Percentiles rank a stretch among this genome's conserved stretches.
Evolutionary conservation across 2,888 invertebrate species (phyloP).

Genomic region (Dryococelus australis): DNA sequence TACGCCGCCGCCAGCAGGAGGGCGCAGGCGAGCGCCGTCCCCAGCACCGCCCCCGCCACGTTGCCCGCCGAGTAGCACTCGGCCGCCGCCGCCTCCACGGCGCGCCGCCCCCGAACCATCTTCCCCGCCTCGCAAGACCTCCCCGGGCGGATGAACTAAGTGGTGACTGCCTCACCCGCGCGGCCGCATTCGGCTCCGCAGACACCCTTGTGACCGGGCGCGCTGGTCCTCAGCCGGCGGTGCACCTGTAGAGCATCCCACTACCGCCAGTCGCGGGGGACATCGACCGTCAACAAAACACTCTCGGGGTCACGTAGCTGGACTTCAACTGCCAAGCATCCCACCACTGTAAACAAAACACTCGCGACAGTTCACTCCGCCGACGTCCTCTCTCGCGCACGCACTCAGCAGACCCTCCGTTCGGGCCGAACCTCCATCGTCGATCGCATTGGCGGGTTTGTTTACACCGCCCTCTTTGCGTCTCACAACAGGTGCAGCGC

Average conservation of each 20-base stretch:
- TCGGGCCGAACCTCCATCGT: no score
- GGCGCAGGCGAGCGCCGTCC: conserved; percentile 72
- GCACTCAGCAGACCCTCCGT: no score
- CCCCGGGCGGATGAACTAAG: not conserved
- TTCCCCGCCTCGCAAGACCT: conserved; percentile 17
- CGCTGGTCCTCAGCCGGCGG: not conserved
- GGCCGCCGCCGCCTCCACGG: conserved; percentile 31
- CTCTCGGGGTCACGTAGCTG: no score
- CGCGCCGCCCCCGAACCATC: conserved; percentile 26
- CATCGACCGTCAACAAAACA: no score
- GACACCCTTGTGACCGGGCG: not conserved
- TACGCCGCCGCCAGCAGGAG: conserved; percentile 66
- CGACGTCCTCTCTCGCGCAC: no score
- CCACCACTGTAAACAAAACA: no score
- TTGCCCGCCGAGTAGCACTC: conserved; percentile 72
- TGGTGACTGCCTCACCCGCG: not conserved
- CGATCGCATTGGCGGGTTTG: no score
- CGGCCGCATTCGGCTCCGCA: not conserved
- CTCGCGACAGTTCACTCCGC: no score
- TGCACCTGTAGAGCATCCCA: not conserved
- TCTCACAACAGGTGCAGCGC: no score
- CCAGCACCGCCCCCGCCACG: conserved; percentile 74
- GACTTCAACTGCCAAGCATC: no score
- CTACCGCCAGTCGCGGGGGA: no score
- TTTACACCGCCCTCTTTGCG: no score